Evolutionary conservation across 2,888 invertebrate species (phyloP), one percentile per base, ranked within the genome.

Genomic region (Cheilosia soror): DNA sequence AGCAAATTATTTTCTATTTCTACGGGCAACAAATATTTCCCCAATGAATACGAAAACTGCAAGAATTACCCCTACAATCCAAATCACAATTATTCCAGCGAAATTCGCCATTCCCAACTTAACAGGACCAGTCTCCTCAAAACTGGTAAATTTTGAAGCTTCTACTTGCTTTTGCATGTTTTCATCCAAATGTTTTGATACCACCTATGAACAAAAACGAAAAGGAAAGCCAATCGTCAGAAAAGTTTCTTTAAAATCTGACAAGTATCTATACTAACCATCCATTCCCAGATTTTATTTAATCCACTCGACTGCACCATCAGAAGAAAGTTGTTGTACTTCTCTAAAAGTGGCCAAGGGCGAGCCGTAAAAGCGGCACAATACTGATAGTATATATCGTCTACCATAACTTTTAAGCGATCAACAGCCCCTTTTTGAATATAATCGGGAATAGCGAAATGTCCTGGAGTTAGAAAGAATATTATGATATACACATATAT

Each of bases 301-400:
- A 95, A 91, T 4, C 95, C 95, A 5, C 94, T 93, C 87, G 95
- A 94, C 78, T 94, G 94, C 66, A 95, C 92, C 40, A 93, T 91
- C 2, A 94, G 93, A 25, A 95, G 91, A 11, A 95, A 91, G 40
- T 92, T 90, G 88, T 94, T 94, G 9, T 94, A 90, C 87, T 93
- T 92, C 4, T 93, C 91, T 2, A 94, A 92, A 69, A 94, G 93
- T 0, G 94, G 93, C 57, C 95, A 95, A 87, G 93, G 94, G 88
- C 95, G 95, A 4, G 94, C 92, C 80, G 94, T 90, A 93, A 94
- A 94, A 0, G 94, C 91, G 2, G 94, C 93, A 80, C 94, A 94
- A 69, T 94, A 93, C 87, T 94, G 94, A 90, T 93, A 95, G 88
- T 95, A 96, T 72, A 96, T 93, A 88, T 95, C 94, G 88, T 95